phyloP scores from a whole-genome alignment of 2,113 vertebrate genomes.

The Triplophysa tibetana region DNA sequence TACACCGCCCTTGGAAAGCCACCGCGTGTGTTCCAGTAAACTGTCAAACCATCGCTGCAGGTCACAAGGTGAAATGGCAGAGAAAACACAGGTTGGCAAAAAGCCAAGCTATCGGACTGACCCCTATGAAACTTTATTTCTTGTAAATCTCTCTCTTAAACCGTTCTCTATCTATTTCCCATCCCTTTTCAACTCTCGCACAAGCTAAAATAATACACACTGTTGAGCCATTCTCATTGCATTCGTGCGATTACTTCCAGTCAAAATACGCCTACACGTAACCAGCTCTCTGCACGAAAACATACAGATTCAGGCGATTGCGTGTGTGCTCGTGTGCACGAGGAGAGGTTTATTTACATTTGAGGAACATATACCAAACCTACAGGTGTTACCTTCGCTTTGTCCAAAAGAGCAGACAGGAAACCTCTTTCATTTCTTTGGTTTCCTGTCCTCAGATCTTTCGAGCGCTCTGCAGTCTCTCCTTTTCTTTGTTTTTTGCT shows the following conservation, averaged over 20 bases:
- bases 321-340: constrained; percentile 21
- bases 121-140: background rate
- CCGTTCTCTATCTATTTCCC: background rate
- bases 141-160: constrained; percentile 2
- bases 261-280: constrained; percentile 18
- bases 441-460: constrained; percentile 45
- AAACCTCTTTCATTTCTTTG: constrained; percentile 48
- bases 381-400: constrained; percentile 49
- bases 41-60: constrained; percentile 43
- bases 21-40: constrained; percentile 50
- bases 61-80: constrained; percentile 46
- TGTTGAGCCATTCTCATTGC: background rate
- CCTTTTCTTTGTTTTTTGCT: background rate
- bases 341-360: constrained; percentile 42
- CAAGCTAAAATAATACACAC: background rate
- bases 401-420: constrained; percentile 47
- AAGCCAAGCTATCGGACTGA: constrained; percentile 16
- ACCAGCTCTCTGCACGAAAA: constrained; percentile 26
- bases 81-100: constrained; percentile 35
- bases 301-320: background rate
- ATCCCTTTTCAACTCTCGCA: background rate
- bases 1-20: constrained; percentile 26
- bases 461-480: constrained; percentile 13
- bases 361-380: constrained; percentile 42
- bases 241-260: constrained; percentile 27